Evolutionary conservation across 2,113 vertebrate species (phyloP).

Genomic region (Corapipo altera): DNA sequence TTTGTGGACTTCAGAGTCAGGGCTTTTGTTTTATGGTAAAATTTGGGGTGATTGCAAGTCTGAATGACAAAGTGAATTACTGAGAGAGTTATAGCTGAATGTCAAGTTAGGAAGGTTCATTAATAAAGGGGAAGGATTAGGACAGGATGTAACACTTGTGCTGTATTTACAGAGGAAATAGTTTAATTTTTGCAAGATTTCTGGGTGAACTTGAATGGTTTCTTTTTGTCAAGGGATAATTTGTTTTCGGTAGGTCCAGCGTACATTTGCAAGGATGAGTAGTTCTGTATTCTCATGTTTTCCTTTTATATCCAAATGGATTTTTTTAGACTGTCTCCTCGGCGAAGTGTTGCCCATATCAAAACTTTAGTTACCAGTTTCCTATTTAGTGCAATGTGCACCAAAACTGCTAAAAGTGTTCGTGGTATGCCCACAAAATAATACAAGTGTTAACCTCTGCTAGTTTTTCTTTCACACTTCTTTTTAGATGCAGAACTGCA

Average conservation of each 20-base stretch:
- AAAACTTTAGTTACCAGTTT: not conserved
- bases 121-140: not conserved
- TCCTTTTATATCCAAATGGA: not conserved
- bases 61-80: not conserved
- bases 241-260: not conserved
- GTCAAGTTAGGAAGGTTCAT: not conserved
- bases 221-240: not conserved
- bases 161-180: not conserved
- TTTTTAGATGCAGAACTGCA: not conserved
- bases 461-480: constrained; percentile 41
- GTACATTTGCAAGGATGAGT: not conserved
- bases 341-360: not conserved
- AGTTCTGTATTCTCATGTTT: not conserved
- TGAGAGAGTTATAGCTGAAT: not conserved
- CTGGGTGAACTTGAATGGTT: not conserved
- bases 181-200: not conserved
- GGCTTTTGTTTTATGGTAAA: not conserved
- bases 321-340: not conserved
- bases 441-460: constrained; percentile 44
- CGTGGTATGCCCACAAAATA: not conserved
- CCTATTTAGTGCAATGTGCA: not conserved
- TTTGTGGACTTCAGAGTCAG: not conserved
- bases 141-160: not conserved
- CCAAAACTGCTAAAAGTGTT: not conserved
- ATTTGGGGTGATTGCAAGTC: not conserved